These are phyloP conservation scores for Speoplatyrhinus poulsoni DNA, from an alignment of 2,113 vertebrate genomes.

Conservation along the genomic window DNA sequence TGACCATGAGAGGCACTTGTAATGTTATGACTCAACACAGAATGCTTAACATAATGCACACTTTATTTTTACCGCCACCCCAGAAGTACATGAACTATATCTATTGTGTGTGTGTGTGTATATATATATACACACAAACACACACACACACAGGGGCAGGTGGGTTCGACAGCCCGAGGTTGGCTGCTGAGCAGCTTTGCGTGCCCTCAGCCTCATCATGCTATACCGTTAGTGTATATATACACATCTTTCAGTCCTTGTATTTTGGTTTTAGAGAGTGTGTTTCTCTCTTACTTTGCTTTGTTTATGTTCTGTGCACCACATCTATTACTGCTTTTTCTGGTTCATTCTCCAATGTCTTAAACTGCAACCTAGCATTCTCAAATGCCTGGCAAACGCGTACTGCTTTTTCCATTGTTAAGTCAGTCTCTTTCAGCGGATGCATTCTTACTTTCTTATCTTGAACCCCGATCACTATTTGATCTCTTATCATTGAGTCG, in stretches of 20 bases:
- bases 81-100: too few species aligned
- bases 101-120: too few species aligned
- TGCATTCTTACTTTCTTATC: neutral
- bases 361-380: neutral
- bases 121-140: neutral
- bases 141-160: conserved; percentile 55
- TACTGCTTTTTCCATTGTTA: neutral
- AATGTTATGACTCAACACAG: too few species aligned
- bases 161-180: conserved; percentile 73
- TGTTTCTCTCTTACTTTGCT: neutral
- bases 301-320: neutral
- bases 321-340: neutral
- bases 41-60: too few species aligned
- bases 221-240: conserved; percentile 71
- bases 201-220: conserved; percentile 98
- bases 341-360: neutral
- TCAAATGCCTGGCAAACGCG: neutral
- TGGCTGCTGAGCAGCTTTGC: conserved; percentile 93
- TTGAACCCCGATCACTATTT: neutral
- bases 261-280: neutral
- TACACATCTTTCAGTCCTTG: neutral
- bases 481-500: neutral
- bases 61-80: too few species aligned
- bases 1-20: too few species aligned
- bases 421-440: neutral